These are phyloP conservation scores for Euspilapteryx auroguttella DNA, from an alignment of 2,888 invertebrate genomes.

Conservation along the genomic window DNA sequence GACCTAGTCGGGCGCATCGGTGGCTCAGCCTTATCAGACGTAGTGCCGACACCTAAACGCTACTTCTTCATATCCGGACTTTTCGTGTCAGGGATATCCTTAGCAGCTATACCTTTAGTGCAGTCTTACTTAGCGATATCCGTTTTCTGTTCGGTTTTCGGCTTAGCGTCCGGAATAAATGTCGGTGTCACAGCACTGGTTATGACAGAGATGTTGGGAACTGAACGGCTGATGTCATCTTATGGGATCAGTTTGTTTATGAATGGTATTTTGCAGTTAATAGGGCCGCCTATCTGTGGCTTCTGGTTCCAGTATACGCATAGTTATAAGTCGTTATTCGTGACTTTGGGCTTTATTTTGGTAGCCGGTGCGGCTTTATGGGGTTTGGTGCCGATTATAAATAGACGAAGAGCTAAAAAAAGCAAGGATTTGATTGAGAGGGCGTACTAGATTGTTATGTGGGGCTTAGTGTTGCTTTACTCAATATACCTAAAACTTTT, in stretches of 20 bases:
- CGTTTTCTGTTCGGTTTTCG: constrained; percentile 74
- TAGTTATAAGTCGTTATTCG: constrained; percentile 73
- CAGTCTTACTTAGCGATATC: constrained; percentile 65
- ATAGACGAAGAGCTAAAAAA: constrained; percentile 21
- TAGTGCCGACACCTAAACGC: constrained; percentile 74
- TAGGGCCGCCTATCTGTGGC: constrained; percentile 85
- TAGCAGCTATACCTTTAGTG: constrained; percentile 72
- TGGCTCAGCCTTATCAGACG: constrained; percentile 81
- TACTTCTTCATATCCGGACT: constrained; percentile 83
- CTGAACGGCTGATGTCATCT: constrained; percentile 80
- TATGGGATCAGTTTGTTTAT: constrained; percentile 86
- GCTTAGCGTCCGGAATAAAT: constrained; percentile 81
- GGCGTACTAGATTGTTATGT: too few relatives aligned
- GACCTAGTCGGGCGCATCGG: constrained; percentile 84
- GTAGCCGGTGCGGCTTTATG: constrained; percentile 74
- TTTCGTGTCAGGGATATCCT: constrained; percentile 73
- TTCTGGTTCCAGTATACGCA: constrained; percentile 65
- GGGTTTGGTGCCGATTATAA: constrained; percentile 74
- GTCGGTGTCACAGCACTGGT: constrained; percentile 86
- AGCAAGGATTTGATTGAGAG: too few relatives aligned
- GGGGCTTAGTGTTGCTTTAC: too few relatives aligned
- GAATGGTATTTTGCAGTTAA: constrained; percentile 78
- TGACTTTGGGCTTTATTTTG: constrained; percentile 71
- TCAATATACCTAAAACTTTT: too few relatives aligned
- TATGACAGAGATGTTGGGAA: constrained; percentile 86